Evolutionary conservation across 2,888 invertebrate species (phyloP), one percentile per base, ranked within the genome.

Genomic region (Ariolimax columbianus): DNA sequence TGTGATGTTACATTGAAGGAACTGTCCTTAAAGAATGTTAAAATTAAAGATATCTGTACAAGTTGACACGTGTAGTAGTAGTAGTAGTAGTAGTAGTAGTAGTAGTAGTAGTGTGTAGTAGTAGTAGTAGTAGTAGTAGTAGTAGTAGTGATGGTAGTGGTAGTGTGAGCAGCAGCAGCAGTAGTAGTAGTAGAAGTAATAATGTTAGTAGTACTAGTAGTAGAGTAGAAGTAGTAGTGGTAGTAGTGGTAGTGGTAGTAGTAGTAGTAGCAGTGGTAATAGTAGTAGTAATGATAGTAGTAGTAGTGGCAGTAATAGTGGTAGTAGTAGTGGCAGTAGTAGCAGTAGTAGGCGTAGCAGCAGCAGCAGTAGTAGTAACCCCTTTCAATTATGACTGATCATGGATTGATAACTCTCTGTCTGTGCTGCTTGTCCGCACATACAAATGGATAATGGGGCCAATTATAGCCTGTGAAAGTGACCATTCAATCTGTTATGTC

Each of bases 101-200:
- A 51, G 79, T 79, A 66, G 66, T 79, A 66, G 66, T 79, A 66
- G 63, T 63, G 36, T 11, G 47, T 47, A 47, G 47, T 47, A 47
- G 78, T 51, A 78, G 59, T 51, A 78, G 78, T 59, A 55, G 63
- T n/a, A 78, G 78, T 36, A 78, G 78, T 59, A 78, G 59, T 17
- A 33, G 55, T 6, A 59, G 55, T 30, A 36, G 55, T n/a, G n/a
- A 6, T 26, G 17, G 47, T 47, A 47, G 47, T 47, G 17, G 47
- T 47, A 47, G 47, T 47, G 17, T 7, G 9, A 47, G 63, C 23
- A 63, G 63, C n/a, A 63, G 63, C 23, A 63, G 63, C n/a, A 63
- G 19, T 63, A 63, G 63, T 26, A 63, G 63, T 63, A 63, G 63
- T 63, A 26, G 63, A 17, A 63, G 47, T 63, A 63, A 59, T 30